Evolutionary conservation across 2,113 vertebrate species (phyloP).

Genomic region (Brachyistius frenatus): DNA sequence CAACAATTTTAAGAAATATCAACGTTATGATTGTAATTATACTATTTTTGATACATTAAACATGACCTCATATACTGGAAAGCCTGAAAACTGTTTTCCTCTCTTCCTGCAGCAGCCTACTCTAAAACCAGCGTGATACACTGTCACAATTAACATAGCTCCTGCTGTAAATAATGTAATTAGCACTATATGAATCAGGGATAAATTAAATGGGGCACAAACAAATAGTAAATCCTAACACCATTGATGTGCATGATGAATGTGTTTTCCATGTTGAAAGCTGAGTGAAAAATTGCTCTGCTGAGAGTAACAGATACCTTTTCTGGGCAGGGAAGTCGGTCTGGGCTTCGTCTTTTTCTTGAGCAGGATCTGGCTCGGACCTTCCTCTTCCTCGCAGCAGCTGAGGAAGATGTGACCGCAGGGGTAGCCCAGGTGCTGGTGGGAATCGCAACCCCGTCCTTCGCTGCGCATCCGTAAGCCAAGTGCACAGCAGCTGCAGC

Average conservation of each 20-base stretch:
- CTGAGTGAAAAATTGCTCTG: background rate
- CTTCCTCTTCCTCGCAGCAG: slow-evolving; percentile 90
- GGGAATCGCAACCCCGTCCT: slow-evolving; percentile 84
- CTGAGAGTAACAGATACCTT: slow-evolving; percentile 78
- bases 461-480: slow-evolving; percentile 85
- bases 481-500: slow-evolving; percentile 93
- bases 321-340: slow-evolving; percentile 78
- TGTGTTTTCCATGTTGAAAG: slow-evolving; percentile 4
- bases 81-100: no score
- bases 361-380: slow-evolving; percentile 75
- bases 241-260: background rate
- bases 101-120: no score
- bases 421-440: slow-evolving; percentile 89
- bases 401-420: slow-evolving; percentile 91
- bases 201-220: background rate
- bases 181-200: no score
- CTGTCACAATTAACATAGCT: no score
- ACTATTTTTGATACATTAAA: no score
- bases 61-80: no score
- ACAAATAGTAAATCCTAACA: background rate
- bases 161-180: no score
- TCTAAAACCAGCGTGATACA: no score
- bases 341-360: slow-evolving; percentile 82
- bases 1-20: no score
- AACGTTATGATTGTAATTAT: no score